phyloP scores from a whole-genome alignment of 2,797 vertebrate genomes.

The Siniperca scherzeri region DNA sequence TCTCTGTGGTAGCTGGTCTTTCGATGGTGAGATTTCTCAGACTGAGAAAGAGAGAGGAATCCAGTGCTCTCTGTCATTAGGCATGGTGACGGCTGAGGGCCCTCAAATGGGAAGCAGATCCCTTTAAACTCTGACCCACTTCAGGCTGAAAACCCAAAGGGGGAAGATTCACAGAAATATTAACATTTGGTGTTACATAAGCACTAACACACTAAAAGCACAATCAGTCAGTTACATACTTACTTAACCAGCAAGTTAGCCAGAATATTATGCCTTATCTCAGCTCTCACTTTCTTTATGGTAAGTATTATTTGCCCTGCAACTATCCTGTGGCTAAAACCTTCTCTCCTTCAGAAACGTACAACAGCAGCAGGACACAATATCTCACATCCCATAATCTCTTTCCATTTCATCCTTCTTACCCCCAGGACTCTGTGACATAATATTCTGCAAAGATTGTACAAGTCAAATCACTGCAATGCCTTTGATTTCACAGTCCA shows the following conservation, averaged over 20 bases:
- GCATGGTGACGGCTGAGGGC: constrained; percentile 51
- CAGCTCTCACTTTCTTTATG: constrained; percentile 27
- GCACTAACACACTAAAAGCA: constrained; percentile 10
- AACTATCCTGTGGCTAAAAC: constrained; percentile 27
- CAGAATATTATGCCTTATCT: constrained; percentile 3
- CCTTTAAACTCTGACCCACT: constrained; percentile 70
- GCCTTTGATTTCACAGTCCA: constrained; percentile 74
- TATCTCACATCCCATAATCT: constrained; percentile 48
- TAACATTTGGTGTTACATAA: constrained; percentile 18
- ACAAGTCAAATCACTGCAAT: constrained; percentile 63
- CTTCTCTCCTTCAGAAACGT: constrained; percentile 26
- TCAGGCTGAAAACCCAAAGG: constrained; percentile 53
- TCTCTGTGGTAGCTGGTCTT: constrained; percentile 30
- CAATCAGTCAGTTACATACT: constrained; percentile 11
- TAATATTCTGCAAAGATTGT: constrained; percentile 62
- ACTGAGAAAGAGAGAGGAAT: constrained; percentile 48
- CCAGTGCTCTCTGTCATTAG: constrained; percentile 68
- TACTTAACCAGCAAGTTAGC: constrained; percentile 13
- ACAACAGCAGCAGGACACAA: constrained; percentile 30
- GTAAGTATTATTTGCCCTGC: constrained; percentile 38
- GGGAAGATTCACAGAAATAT: constrained; percentile 36
- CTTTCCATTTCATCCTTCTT: constrained; percentile 36
- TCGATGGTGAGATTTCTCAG: constrained; percentile 54
- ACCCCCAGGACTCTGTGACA: constrained; percentile 48
- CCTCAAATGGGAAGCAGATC: constrained; percentile 69